A percentile compares a stretch with the other conserved stretches of the same genome.
phyloP scores from a whole-genome alignment of 2,888 invertebrate genomes.

The Drosophila borborema region DNA sequence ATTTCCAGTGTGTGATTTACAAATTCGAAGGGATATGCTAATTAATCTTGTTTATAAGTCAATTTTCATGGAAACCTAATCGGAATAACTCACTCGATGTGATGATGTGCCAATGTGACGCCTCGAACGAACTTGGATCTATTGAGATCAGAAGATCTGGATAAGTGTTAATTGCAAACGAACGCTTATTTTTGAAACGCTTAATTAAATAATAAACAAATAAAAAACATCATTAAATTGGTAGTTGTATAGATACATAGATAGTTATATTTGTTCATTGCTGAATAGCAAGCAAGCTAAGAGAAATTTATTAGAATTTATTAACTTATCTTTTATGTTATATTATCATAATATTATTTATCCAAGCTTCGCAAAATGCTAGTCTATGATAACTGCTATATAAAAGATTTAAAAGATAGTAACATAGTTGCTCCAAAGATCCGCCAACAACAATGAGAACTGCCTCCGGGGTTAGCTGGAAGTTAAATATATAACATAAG shows the following conservation, averaged over 20 bases:
- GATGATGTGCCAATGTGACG: constrained; percentile 41
- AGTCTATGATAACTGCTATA: not conserved
- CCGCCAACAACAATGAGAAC: not conserved
- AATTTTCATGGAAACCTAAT: constrained; percentile 65
- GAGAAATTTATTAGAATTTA: not conserved
- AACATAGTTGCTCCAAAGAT: constrained; percentile 9
- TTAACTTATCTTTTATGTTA: not conserved
- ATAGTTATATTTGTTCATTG: not conserved
- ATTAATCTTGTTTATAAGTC: constrained; percentile 72
- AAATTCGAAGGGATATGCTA: constrained; percentile 62
- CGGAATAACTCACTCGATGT: constrained; percentile 39
- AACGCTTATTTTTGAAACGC: constrained; percentile 16
- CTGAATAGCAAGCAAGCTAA: not conserved
- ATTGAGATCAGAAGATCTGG: constrained; percentile 35
- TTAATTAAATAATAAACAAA: constrained; percentile 18
- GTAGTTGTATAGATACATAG: not conserved
- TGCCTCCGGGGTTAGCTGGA: constrained; percentile 29
- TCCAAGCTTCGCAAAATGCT: not conserved
- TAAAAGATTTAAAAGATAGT: constrained; percentile 19
- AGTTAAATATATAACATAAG: constrained; percentile 31
- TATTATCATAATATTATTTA: not conserved
- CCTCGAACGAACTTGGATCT: constrained; percentile 6
- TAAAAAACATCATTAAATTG: not conserved
- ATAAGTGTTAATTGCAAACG: constrained; percentile 58
- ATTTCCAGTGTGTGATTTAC: constrained; percentile 42